phyloP scores from a whole-genome alignment of 2,113 vertebrate species.

The Cinclus cinclus region DNA sequence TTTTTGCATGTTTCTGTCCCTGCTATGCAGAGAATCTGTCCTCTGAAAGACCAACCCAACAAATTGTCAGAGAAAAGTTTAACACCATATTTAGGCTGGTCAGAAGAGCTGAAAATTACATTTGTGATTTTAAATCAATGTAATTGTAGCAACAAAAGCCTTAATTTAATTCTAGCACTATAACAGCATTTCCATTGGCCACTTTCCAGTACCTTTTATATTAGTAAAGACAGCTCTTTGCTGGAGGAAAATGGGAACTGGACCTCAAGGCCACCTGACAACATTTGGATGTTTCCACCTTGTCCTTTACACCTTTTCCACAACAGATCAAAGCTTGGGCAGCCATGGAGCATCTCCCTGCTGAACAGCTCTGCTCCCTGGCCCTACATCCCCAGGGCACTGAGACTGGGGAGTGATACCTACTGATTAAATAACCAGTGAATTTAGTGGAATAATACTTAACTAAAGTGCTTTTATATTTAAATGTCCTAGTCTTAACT shows the following conservation, averaged over 20 bases:
- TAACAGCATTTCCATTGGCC: not conserved
- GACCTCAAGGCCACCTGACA: not conserved
- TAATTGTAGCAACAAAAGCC: not conserved
- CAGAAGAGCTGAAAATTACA: not conserved
- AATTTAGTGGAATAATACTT: not conserved
- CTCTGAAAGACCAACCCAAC: not conserved
- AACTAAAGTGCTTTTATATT: not conserved
- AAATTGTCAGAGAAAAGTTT: not conserved
- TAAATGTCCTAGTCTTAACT: not conserved
- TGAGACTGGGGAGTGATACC: not conserved
- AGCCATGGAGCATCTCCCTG: fast-evolving
- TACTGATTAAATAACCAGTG: not conserved
- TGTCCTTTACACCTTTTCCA: not conserved
- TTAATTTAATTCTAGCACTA: not conserved
- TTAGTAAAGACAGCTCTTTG: not conserved
- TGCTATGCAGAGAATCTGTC: not conserved
- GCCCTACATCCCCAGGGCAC: not conserved
- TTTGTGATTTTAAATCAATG: not conserved
- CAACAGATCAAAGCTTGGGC: not conserved
- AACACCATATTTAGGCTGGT: not conserved
- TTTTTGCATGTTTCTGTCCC: not conserved
- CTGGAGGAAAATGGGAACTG: not conserved
- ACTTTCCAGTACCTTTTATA: not conserved
- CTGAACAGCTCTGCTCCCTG: not conserved
- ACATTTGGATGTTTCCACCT: not conserved